These are phyloP conservation scores for Vulpes lagopus DNA, from an alignment of 2,113 vertebrate species.

Conservation along the genomic window DNA sequence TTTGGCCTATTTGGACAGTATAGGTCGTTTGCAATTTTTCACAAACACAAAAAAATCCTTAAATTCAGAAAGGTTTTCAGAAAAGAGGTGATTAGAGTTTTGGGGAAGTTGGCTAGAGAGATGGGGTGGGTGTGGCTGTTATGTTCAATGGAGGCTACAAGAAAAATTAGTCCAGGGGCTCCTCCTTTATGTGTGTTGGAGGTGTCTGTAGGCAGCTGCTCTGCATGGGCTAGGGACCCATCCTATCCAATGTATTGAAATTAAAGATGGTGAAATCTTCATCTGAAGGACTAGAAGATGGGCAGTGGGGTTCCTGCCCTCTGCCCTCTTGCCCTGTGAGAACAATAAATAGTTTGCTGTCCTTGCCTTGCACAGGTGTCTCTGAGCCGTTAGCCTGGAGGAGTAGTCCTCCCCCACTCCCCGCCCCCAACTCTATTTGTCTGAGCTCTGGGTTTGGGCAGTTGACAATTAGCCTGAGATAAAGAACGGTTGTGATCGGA, in stretches of 20 bases:
- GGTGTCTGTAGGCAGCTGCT: background rate
- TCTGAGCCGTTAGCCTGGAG: background rate
- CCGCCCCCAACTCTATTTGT: background rate
- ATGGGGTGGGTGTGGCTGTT: background rate
- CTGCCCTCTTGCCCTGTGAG: background rate
- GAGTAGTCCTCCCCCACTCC: background rate
- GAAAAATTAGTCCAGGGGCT: background rate
- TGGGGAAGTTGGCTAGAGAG: background rate
- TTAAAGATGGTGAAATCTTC: background rate
- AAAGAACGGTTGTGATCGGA: background rate
- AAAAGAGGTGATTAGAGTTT: background rate
- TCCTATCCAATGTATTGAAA: background rate
- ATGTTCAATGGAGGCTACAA: background rate
- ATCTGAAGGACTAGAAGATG: background rate
- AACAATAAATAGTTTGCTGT: background rate
- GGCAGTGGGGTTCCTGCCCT: background rate
- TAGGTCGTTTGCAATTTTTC: constrained; percentile 7
- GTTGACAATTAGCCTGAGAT: background rate
- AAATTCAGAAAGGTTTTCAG: constrained; percentile 13
- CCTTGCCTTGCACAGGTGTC: background rate
- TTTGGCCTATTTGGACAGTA: constrained; percentile 9
- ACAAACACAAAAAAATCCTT: background rate
- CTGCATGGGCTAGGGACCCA: background rate
- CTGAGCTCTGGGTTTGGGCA: background rate
- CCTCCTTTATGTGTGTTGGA: background rate